Percentiles rank a stretch among this genome's conserved stretches.
phyloP scores from a whole-genome alignment of 1,140 invertebrate genomes.

The Aleiodes sp. region DNA sequence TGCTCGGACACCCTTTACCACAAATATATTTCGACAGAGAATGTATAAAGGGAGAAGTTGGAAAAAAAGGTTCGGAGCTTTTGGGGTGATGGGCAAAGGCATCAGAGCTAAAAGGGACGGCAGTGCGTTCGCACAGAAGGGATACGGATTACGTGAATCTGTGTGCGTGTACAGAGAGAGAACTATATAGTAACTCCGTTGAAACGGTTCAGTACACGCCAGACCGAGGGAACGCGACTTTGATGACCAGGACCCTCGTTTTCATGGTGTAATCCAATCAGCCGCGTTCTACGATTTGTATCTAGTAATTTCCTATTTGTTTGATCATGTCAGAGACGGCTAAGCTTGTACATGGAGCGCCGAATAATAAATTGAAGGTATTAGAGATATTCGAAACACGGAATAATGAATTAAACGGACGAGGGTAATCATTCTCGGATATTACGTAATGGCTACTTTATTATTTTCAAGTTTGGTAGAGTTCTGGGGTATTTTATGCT shows the following conservation, averaged over 20 bases:
- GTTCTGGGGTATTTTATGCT: too few species aligned
- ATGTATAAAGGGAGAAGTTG: neutral
- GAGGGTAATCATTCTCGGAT: too few species aligned
- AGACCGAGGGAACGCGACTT: conserved; percentile 18
- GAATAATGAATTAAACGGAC: too few species aligned
- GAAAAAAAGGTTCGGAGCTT: conserved; percentile 13
- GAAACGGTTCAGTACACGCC: conserved; percentile 16
- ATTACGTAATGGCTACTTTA: too few species aligned
- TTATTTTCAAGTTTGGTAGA: too few species aligned
- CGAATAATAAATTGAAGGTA: neutral
- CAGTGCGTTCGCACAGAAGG: neutral
- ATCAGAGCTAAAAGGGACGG: neutral
- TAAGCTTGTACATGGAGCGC: neutral
- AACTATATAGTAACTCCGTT: too few species aligned
- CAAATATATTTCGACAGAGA: conserved; percentile 1
- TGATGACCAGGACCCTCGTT: conserved; percentile 16
- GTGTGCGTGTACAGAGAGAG: neutral
- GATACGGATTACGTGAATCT: conserved; percentile 10
- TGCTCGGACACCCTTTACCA: conserved; percentile 15
- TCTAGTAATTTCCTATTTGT: conserved; percentile 20
- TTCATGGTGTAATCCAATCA: conserved; percentile 30
- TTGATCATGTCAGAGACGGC: neutral
- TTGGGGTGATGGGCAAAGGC: neutral
- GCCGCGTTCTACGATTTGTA: conserved; percentile 25
- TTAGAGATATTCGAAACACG: too few species aligned